Evolutionary conservation across 2,113 vertebrate genomes (phyloP), one percentile per base, ranked within the genome.

Genomic region (Pelmatolapia mariae): DNA sequence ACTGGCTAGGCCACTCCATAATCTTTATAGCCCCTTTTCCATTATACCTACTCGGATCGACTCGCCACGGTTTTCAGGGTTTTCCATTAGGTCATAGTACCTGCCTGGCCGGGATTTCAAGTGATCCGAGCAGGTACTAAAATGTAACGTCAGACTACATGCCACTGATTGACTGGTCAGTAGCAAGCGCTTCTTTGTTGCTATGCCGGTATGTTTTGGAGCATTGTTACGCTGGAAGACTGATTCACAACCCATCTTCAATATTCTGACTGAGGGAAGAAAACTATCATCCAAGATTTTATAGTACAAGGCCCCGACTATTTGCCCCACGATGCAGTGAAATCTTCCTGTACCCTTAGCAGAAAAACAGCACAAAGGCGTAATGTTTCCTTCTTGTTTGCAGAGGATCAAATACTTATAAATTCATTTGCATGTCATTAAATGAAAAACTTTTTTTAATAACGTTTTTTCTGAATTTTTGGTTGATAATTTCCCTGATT

Each of bases 251-350:
- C 10, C 61, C 33, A 68, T 40, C 7, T 66, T 66, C 10, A 66
- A n/a, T 38, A 38, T 66, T 38, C 33, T 5, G 29, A 66, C 61
- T 38, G 61, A 38, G 19, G 1, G 19, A 38, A 12, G 19, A 8
- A 66, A 10, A 5, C 33, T 5, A n/a, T 61, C 57, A 61, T 66
- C 61, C 33, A 38, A 66, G 1, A 22, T 66, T 66, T 66, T 0
- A 66, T 2, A 63, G 10, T 3, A 66, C 61, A 66, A 1, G 33
- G 10, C 3, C 61, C 33, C 0, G 19, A 38, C 33, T 22, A 22
- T 22, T 40, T n/a, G 19, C 33, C 33, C 33, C 19, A 22, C 3
- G 11, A 22, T 40, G 19, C 19, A 13, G 33, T 22, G 33, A 22
- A 68, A 22, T 38, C 11, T 68, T 66, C 33, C 61, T 0, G 61